phyloP scores from a whole-genome alignment of 2,888 invertebrate genomes.

The Catocala sponsa region DNA sequence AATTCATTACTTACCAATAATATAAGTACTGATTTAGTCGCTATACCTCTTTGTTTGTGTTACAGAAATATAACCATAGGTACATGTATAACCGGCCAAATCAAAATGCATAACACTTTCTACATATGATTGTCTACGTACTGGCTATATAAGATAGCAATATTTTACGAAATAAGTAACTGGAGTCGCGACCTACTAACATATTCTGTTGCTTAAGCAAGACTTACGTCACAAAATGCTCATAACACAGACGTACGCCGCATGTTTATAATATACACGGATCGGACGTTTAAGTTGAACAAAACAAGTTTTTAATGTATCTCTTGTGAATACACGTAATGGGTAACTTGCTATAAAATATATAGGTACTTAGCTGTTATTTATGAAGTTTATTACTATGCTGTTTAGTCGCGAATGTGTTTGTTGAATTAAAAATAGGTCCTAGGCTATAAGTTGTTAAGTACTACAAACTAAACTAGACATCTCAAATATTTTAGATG shows the following conservation, averaged over 20 bases:
- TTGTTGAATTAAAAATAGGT: too few species aligned
- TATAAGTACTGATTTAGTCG: too few species aligned
- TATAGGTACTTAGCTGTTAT: too few species aligned
- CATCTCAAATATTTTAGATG: too few species aligned
- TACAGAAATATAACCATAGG: too few species aligned
- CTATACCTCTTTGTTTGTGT: too few species aligned
- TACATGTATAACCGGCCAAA: not conserved
- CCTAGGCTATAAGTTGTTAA: too few species aligned
- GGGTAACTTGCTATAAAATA: not conserved
- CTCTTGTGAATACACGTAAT: not conserved
- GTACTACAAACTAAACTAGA: too few species aligned
- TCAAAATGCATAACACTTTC: not conserved
- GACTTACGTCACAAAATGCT: conserved; percentile 36
- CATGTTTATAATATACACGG: conserved; percentile 16
- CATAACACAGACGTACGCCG: conserved; percentile 23
- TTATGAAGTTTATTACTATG: too few species aligned
- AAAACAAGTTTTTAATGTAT: conserved; percentile 26
- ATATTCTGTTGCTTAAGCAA: conserved; percentile 47
- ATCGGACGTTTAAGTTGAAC: conserved; percentile 9
- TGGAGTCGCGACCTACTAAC: conserved; percentile 56
- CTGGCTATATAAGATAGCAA: conserved; percentile 35
- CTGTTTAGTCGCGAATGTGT: too few species aligned
- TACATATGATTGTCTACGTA: conserved; percentile 4
- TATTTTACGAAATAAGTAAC: conserved; percentile 46
- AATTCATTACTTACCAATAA: too few species aligned